Evolutionary conservation across 2,797 vertebrate genomes (phyloP), one percentile per base, ranked within the genome.

Genomic region (Gymnodraco acuticeps): DNA sequence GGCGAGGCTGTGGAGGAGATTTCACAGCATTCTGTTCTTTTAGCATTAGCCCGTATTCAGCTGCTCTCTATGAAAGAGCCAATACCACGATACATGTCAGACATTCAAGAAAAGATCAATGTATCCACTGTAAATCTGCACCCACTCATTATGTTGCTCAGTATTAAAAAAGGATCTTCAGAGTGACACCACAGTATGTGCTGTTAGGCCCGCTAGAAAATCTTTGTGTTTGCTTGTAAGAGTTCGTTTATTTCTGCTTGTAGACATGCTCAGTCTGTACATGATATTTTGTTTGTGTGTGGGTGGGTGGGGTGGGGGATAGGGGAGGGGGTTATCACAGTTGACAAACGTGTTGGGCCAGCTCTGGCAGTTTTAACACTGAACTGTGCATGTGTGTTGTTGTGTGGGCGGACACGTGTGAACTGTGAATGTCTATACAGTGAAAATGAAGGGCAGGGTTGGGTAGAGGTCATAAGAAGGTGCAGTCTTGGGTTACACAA

Each of bases 271-370:
- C 27, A n/a, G 53, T 73, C 47, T 63, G 47, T 47, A 5, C 12
- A 19, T 63, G 72, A 61, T 85, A 83, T 70, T 75, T 75, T 86
- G 60, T 83, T 74, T 86, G 68, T 78, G 79, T 54, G 68, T 78
- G 79, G 54, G 75, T 88, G 77, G 70, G 81, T 13, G 52, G 31
- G 70, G 70, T 71, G 53, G 48, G 58, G 68, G 23, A 64, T 19
- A 59, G 56, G 67, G 77, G 84, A 52, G 10, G 61, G 74, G 66
- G 83, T 87, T 83, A 74, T 81, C 66, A 64, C 58, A 33, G 82
- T 73, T 92, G 86, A 93, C 89, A 92, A 95, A 95, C 93, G 91
- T 82, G 93, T 94, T 93, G 81, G 75, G 78, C 93, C 90, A 81
- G 90, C 87, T 91, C 78, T 83, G 84, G 88, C 91, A 90, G 87